Evolutionary conservation across 2,888 invertebrate genomes (phyloP).

Genomic region (Anthophora plumipes): DNA sequence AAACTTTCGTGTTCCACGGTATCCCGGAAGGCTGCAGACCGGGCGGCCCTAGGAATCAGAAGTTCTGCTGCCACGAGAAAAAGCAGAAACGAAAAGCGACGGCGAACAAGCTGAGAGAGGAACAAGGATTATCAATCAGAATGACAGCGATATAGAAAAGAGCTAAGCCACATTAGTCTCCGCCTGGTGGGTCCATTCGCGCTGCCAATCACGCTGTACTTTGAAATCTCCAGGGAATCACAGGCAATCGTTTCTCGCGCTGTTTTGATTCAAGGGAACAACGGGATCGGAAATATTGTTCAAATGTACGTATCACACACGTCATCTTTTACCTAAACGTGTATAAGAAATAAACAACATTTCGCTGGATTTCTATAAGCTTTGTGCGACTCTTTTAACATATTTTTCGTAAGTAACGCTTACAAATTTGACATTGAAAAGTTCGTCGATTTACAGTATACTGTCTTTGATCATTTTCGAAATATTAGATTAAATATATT

Average conservation of each 20-base stretch:
- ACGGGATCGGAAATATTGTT: not conserved
- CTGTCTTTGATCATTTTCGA: too few species aligned
- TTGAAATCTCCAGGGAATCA: conserved; percentile 52
- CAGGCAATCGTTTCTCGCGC: conserved; percentile 18
- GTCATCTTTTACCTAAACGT: not conserved
- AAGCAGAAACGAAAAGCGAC: conserved; percentile 30
- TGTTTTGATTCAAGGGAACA: not conserved
- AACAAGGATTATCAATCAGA: conserved; percentile 77
- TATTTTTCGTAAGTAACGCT: too few species aligned
- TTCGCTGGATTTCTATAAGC: too few species aligned
- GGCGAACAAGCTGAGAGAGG: conserved; percentile 29
- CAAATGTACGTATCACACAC: not conserved
- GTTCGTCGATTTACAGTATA: too few species aligned
- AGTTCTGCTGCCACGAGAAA: conserved; percentile 34
- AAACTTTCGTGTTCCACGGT: conserved; percentile 39
- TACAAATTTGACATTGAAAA: too few species aligned
- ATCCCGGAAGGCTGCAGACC: conserved; percentile 7
- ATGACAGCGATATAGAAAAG: conserved; percentile 70
- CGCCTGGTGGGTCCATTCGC: conserved; percentile 75
- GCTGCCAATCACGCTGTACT: conserved; percentile 77
- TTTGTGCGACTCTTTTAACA: too few species aligned
- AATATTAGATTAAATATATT: too few species aligned
- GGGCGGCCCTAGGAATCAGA: conserved; percentile 22
- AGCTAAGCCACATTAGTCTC: conserved; percentile 73
- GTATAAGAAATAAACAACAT: not conserved